Conservation (phyloP, 2,797 vertebrate species). For the Rhinogobio ventralis region DNA sequence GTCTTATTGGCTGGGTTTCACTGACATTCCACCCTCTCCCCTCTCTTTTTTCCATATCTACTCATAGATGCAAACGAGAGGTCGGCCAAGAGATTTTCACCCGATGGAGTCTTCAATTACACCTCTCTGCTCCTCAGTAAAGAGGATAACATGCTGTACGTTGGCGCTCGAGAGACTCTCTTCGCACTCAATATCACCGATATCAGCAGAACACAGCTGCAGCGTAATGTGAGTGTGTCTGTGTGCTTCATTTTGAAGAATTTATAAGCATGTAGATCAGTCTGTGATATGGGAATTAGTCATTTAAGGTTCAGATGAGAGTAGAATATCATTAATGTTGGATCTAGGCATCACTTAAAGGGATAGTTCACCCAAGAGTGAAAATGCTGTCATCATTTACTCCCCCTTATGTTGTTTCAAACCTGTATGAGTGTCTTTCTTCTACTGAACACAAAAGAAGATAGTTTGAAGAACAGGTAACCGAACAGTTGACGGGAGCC, state of each 20-base stretch:
- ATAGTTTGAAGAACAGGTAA: not conserved
- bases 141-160: conserved; percentile 83
- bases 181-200: conserved; percentile 84
- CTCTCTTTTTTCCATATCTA: conserved; percentile 51
- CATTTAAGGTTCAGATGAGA: not conserved
- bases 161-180: conserved; percentile 88
- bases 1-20: conserved; percentile 20
- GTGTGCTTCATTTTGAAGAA: conserved; percentile 3
- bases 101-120: conserved; percentile 81
- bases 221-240: conserved; percentile 77
- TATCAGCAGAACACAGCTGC: conserved; percentile 75
- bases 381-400: not conserved
- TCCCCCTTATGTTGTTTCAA: not conserved
- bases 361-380: not conserved
- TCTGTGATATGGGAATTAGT: not conserved
- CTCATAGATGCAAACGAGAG: conserved; percentile 81
- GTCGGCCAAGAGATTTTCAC: conserved; percentile 79
- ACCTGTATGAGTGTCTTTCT: too few species aligned
- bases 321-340: not conserved
- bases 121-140: conserved; percentile 88
- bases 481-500: not conserved
- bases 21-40: conserved; percentile 25
- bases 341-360: not conserved
- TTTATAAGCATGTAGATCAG: not conserved
- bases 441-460: not conserved